A percentile compares a stretch with the other conserved stretches of the same genome.
phyloP scores from a whole-genome alignment of 2,113 vertebrate species.

The Oxyruncus cristatus region DNA sequence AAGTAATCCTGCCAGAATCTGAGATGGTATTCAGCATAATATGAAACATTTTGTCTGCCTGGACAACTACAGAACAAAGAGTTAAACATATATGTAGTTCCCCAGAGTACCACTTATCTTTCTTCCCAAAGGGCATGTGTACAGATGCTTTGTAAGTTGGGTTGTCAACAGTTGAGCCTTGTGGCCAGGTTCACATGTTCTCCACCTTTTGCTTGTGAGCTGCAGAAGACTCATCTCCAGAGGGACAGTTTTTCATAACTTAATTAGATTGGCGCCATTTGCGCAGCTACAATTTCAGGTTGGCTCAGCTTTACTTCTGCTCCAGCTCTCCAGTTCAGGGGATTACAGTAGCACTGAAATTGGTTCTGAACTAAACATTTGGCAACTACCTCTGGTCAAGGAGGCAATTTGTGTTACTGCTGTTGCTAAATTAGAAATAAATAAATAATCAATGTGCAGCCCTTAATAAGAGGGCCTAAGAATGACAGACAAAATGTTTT shows the following conservation, averaged over 20 bases:
- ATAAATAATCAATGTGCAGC: background rate
- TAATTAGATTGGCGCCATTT: slow-evolving; percentile 61
- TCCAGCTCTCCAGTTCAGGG: slow-evolving; percentile 39
- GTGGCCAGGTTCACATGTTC: slow-evolving; percentile 51
- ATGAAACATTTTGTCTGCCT: slow-evolving; percentile 48
- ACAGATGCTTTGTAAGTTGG: slow-evolving; percentile 21
- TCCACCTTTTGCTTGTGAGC: slow-evolving; percentile 37
- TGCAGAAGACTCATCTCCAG: slow-evolving; percentile 48
- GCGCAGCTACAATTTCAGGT: slow-evolving; percentile 4
- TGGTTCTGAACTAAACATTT: slow-evolving; percentile 35
- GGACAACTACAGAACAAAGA: slow-evolving; percentile 21
- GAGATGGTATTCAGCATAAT: slow-evolving; percentile 51
- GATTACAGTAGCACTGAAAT: slow-evolving; percentile 56
- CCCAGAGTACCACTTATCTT: slow-evolving; percentile 8
- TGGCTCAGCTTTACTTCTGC: slow-evolving; percentile 26
- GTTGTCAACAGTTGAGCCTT: slow-evolving; percentile 46
- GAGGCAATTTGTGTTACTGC: background rate
- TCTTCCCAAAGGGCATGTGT: slow-evolving; percentile 37
- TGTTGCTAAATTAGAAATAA: slow-evolving; percentile 52
- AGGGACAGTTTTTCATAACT: slow-evolving; percentile 55
- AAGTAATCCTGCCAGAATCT: slow-evolving; percentile 51
- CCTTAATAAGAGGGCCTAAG: background rate
- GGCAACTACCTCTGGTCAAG: background rate
- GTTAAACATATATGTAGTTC: slow-evolving; percentile 48
- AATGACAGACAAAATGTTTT: background rate